These are phyloP conservation scores for Mormyrus lacerda DNA, from an alignment of 2,113 vertebrate species.

Conservation along the genomic window DNA sequence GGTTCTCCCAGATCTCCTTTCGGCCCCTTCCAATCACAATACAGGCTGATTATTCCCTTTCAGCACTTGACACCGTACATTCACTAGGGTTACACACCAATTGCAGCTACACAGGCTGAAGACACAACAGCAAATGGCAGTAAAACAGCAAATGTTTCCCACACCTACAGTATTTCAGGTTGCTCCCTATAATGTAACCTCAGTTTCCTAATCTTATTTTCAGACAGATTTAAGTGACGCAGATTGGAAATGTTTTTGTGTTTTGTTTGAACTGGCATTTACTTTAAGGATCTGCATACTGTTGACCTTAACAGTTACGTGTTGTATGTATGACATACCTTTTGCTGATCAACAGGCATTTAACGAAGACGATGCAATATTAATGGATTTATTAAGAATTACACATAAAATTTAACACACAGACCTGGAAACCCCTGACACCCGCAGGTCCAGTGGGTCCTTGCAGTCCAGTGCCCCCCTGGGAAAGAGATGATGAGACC, in stretches of 20 bases:
- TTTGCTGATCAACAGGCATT: neutral
- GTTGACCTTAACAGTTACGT: neutral
- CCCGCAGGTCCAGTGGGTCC: slow-evolving; percentile 74
- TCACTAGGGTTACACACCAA: neutral
- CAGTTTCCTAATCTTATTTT: neutral
- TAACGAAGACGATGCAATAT: neutral
- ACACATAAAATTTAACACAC: slow-evolving; percentile 28
- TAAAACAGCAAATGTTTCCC: neutral
- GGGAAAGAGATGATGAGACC: slow-evolving; percentile 36
- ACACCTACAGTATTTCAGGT: neutral
- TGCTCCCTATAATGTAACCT: neutral
- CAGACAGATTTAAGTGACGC: neutral
- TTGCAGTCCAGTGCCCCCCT: slow-evolving; percentile 77
- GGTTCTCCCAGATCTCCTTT: slow-evolving; percentile 79
- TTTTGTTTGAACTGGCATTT: neutral
- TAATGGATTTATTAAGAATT: neutral
- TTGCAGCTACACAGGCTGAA: neutral
- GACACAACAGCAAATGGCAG: neutral
- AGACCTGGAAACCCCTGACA: slow-evolving; percentile 82
- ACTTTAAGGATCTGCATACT: neutral
- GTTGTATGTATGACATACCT: neutral
- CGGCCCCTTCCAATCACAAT: slow-evolving; percentile 61
- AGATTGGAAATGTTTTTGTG: neutral
- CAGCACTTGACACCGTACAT: neutral
- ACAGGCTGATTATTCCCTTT: neutral